Percentiles rank a stretch among this genome's conserved stretches.
Evolutionary conservation across 1,140 invertebrate genomes (phyloP).

Genomic region (Temnothorax longispinosus): DNA sequence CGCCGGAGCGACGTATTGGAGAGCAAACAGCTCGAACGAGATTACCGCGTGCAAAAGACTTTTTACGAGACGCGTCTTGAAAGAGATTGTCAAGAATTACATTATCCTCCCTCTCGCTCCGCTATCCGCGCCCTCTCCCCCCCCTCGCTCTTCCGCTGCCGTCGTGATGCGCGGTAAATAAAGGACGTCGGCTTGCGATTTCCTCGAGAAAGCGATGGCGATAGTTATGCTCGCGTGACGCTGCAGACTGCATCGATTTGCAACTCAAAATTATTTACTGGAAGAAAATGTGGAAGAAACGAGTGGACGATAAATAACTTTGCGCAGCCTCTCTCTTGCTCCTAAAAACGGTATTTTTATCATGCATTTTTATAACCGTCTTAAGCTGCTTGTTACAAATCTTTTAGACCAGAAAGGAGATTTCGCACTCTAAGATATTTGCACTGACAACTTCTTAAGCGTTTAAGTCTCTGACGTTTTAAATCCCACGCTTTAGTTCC

Average conservation of each 20-base stretch:
- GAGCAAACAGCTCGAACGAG: constrained; percentile 60
- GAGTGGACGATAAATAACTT: neutral
- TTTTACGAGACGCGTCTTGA: constrained; percentile 61
- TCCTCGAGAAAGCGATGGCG: constrained; percentile 10
- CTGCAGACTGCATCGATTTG: constrained; percentile 41
- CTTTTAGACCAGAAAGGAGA: neutral
- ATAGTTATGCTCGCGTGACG: constrained; percentile 41
- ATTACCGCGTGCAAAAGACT: constrained; percentile 62
- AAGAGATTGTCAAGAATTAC: constrained; percentile 62
- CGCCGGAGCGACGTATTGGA: constrained; percentile 42
- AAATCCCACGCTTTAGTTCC: neutral
- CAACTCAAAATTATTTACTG: constrained; percentile 34
- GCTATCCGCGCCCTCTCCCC: neutral
- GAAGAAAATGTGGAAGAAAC: neutral
- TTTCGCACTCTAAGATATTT: neutral
- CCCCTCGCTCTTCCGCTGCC: neutral
- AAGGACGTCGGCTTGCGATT: constrained; percentile 28
- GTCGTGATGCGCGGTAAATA: constrained; percentile 48
- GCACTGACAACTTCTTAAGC: neutral
- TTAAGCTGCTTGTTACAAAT: neutral
- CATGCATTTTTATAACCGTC: too few relatives aligned
- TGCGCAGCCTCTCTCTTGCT: neutral
- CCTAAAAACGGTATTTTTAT: neutral
- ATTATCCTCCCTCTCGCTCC: constrained; percentile 40
- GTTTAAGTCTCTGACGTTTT: neutral